These are phyloP conservation scores for Digitonthophagus gazella DNA, from an alignment of 2,888 invertebrate genomes.

Conservation along the genomic window DNA sequence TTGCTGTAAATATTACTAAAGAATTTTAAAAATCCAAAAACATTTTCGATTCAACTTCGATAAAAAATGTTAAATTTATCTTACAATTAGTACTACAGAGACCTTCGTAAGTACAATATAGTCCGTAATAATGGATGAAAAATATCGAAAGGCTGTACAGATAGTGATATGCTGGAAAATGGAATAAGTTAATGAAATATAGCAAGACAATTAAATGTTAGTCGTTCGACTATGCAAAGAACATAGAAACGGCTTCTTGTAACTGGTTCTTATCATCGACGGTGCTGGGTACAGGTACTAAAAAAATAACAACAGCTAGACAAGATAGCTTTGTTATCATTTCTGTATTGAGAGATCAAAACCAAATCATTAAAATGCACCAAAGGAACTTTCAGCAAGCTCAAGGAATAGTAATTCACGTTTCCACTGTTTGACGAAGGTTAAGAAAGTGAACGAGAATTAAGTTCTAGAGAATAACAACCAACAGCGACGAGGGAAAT, in stretches of 20 bases:
- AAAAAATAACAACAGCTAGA: slow-evolving; percentile 7
- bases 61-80: too few species aligned
- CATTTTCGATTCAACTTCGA: too few species aligned
- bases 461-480: too few species aligned
- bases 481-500: too few species aligned
- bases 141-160: slow-evolving; percentile 2
- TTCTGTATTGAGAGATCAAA: slow-evolving; percentile 5
- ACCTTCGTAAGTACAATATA: not conserved
- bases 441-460: too few species aligned
- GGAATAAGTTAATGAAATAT: not conserved
- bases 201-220: slow-evolving; percentile 8
- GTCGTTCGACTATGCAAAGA: not conserved
- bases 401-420: not conserved
- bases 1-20: too few species aligned
- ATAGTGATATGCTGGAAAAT: slow-evolving; percentile 4
- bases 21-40: too few species aligned
- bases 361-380: not conserved
- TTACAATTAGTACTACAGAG: too few species aligned
- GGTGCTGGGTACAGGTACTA: slow-evolving; percentile 10
- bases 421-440: too few species aligned
- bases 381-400: slow-evolving; percentile 4
- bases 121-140: not conserved
- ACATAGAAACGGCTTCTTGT: not conserved
- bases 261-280: slow-evolving; percentile 1
- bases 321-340: slow-evolving; percentile 3